These are phyloP conservation scores for Spea bombifrons DNA, from an alignment of 2,113 vertebrate species.

Conservation along the genomic window DNA sequence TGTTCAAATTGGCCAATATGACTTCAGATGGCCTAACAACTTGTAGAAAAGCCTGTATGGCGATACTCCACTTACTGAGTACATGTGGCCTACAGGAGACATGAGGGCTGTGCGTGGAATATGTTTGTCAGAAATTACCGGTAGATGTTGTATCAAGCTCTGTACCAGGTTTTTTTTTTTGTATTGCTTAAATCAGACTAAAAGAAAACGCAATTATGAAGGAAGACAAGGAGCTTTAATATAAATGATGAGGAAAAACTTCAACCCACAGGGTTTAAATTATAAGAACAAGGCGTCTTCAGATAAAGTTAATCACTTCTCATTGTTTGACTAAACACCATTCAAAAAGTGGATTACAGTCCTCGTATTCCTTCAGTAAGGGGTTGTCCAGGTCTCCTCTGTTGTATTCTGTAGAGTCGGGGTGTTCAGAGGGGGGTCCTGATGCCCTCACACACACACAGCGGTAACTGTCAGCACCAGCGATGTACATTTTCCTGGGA, in stretches of 20 bases:
- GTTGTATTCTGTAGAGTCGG: slow-evolving; percentile 33
- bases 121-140: too few species aligned
- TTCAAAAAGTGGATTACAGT: slow-evolving; percentile 67
- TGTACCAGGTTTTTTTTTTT: too few species aligned
- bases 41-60: too few species aligned
- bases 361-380: slow-evolving; percentile 69
- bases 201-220: too few species aligned
- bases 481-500: slow-evolving; percentile 76
- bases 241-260: not conserved
- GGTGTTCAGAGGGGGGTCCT: slow-evolving; percentile 52
- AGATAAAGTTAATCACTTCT: slow-evolving; percentile 4
- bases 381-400: slow-evolving; percentile 68
- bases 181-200: too few species aligned
- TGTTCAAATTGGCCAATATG: too few species aligned
- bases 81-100: too few species aligned
- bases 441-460: slow-evolving; percentile 78
- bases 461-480: slow-evolving; percentile 61
- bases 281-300: not conserved
- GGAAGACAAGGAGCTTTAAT: too few species aligned
- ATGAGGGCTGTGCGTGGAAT: too few species aligned
- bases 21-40: too few species aligned
- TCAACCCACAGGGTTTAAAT: not conserved
- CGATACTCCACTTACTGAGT: too few species aligned
- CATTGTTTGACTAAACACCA: slow-evolving; percentile 62
- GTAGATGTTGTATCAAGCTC: too few species aligned